Conservation (phyloP, 2,113 vertebrate genomes). For the Hemiscyllium ocellatum region DNA sequence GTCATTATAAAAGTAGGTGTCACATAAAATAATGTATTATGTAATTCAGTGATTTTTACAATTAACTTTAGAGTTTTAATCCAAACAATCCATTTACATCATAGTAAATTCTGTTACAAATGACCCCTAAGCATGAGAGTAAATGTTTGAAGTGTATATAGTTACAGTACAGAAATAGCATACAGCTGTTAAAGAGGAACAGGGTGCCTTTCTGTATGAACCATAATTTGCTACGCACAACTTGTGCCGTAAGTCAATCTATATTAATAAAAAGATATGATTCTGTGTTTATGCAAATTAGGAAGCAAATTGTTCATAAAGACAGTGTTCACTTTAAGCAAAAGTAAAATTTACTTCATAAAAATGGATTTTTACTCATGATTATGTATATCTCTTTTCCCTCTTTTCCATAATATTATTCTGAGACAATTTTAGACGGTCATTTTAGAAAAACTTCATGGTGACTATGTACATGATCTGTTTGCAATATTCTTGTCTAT, state of each 20-base stretch:
- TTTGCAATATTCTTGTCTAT: background rate
- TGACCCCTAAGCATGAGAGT: background rate
- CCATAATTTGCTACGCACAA: background rate
- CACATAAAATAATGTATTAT: background rate
- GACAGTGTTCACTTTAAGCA: no score
- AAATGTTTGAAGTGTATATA: background rate
- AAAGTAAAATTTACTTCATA: background rate
- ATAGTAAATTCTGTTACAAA: background rate
- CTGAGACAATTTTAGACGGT: background rate
- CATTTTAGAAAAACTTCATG: background rate
- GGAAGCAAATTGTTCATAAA: background rate
- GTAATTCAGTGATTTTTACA: background rate
- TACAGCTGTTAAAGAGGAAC: conserved; percentile 7
- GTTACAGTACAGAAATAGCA: conserved; percentile 26
- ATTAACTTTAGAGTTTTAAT: background rate
- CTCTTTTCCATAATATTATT: background rate
- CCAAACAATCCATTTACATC: background rate
- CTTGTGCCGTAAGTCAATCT: background rate
- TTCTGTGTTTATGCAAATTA: background rate
- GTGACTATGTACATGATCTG: background rate
- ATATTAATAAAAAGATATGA: background rate
- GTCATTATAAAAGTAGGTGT: background rate
- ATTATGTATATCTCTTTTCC: background rate
- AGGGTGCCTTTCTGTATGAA: background rate
- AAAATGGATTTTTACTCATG: background rate